phyloP scores from a whole-genome alignment of 2,113 vertebrate genomes.

The Galbula dea region DNA sequence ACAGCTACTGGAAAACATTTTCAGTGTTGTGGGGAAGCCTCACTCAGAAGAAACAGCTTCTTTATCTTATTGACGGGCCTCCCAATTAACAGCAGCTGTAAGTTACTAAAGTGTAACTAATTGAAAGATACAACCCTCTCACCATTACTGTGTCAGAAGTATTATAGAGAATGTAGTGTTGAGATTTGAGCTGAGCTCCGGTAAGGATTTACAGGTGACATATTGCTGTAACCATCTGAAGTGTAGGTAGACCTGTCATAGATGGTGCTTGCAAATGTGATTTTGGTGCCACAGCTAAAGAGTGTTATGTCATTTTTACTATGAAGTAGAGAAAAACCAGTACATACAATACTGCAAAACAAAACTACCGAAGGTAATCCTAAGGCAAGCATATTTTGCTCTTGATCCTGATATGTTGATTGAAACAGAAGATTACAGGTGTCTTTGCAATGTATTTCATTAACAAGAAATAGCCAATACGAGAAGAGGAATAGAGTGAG shows the following conservation, averaged over 20 bases:
- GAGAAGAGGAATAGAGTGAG: neutral
- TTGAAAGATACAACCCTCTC: neutral
- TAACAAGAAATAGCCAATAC: neutral
- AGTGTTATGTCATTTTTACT: neutral
- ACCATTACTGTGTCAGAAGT: neutral
- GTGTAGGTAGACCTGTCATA: neutral
- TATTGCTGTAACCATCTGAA: neutral
- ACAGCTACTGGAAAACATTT: slow-evolving; percentile 17
- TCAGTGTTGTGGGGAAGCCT: neutral
- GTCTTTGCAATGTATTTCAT: neutral
- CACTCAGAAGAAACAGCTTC: neutral
- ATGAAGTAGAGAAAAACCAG: neutral
- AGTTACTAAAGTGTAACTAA: neutral
- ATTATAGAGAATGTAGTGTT: neutral
- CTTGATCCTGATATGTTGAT: neutral
- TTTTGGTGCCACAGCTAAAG: neutral
- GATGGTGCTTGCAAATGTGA: neutral
- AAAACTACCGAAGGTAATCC: neutral
- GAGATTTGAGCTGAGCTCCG: neutral
- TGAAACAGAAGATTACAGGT: neutral
- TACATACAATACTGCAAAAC: neutral
- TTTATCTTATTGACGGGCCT: slow-evolving; percentile 20
- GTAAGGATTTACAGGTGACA: neutral
- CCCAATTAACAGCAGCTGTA: neutral
- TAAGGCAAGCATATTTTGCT: neutral